Base-by-base conservation (phyloP, 1,140 invertebrate species). In the Phocides pigmalion region DNA sequence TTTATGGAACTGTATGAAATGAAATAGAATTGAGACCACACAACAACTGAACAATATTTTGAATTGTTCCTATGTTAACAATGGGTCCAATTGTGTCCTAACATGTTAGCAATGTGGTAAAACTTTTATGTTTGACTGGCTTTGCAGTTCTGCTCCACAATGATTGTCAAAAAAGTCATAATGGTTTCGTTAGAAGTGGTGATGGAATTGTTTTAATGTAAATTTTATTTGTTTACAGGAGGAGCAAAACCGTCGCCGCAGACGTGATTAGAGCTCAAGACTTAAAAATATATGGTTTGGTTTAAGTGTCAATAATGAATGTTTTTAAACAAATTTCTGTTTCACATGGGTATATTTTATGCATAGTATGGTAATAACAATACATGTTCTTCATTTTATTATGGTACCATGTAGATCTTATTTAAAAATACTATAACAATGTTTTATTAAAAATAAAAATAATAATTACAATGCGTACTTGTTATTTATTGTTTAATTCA, bases 161-260 rank as follows among this genome's bases (percentile, higher is more conserved):
- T n/a, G n/a, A n/a, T n/a, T n/a, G n/a, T n/a, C n/a, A n/a, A n/a
- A n/a, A n/a, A n/a, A n/a, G n/a, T n/a, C n/a, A n/a, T n/a, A n/a
- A n/a, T n/a, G n/a, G n/a, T n/a, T n/a, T n/a, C n/a, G n/a, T n/a
- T n/a, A n/a, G n/a, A n/a, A n/a, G n/a, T n/a, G n/a, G n/a, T n/a
- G n/a, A n/a, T n/a, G n/a, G n/a, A n/a, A n/a, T n/a, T n/a, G n/a
- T n/a, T n/a, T n/a, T n/a, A n/a, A n/a, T n/a, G n/a, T n/a, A n/a
- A n/a, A 62, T 22, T 63, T 65, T 73, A 64, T 54, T 71, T 69
- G 37, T 47, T 88, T 89, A 22, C 79, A 92, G 91, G 91, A 92
- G 67, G 89, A 92, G 69, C 80, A 90, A 61, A 81, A 91, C 53
- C 88, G 86, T 72, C 89, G 91, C 74, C 89, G 89, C 76, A 91